Base-by-base conservation (phyloP, 2,113 vertebrate species). In the Saimiri boliviensis region DNA sequence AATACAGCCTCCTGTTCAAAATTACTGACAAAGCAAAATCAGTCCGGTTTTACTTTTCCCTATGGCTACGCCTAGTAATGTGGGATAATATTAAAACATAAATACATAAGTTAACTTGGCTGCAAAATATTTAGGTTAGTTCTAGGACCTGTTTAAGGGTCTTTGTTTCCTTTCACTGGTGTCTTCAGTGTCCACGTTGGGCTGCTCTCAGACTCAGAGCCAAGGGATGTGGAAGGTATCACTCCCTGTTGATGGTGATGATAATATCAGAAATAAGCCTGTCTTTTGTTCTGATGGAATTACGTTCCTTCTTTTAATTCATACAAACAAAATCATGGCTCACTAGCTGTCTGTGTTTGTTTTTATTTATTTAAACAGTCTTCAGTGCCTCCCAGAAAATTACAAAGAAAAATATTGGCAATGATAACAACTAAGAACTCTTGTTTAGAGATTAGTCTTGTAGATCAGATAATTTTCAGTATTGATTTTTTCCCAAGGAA, bases 261-360 rank as follows among this genome's bases (percentile, higher is more conserved):
- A 71, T 6, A 13, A 12, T 30, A 37, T 52, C 54, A 89, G 60
- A 91, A 95, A 92, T 25, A 80, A 37, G 19, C 2, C 35, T 63
- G 74, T 30, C 9, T 49, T 80, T 68, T 40, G 45, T 84, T 68
- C 79, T 20, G 21, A 58, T 45, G 49, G 35, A 73, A 71, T 70
- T 40, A 45, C 17, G 63, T 80, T 74, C 58, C 19, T 96, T 49
- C 37, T 95, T 32, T 21, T 95, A 83, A 70, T 96, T 94, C 42
- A 77, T 37, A 4, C 47, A 95, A 92, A 91, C 58, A 56, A 97
- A 98, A 89, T 58, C 70, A 66, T 76, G 40, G 47, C 68, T 84
- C 70, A 23, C 21, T 94, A 21, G 91, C 40, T 81, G 89, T 93
- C 74, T 94, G 58, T 91, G 89, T 94, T 97, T 98, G 97, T 96